Evolutionary conservation across 2,888 invertebrate genomes (phyloP), one percentile per base, ranked within the genome.

Genomic region (Phymatocera aterrima): DNA sequence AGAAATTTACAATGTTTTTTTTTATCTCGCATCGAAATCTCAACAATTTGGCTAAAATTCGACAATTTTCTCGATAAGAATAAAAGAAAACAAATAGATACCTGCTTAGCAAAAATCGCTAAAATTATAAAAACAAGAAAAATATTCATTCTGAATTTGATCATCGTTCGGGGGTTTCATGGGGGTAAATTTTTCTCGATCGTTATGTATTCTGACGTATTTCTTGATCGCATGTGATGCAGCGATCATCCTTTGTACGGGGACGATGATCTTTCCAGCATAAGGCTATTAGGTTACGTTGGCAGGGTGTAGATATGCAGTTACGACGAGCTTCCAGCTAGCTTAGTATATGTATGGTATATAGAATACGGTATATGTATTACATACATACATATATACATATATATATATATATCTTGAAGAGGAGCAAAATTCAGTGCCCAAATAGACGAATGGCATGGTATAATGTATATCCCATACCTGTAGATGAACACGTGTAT

Each of bases 201-300:
- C 87, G 88, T 90, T 88, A 88, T 84, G 86, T 87, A 85, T 83
- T 82, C 84, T 89, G 90, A 90, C 90, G 87, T 88, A 85, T 82
- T 81, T 82, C 86, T 83, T 89, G 89, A 90, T 90, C 89, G 89
- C 89, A 87, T 87, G 90, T 88, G 89, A 90, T 90, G 90, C 88
- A 86, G 87, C 89, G 90, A 89, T 90, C 87, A 90, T 86, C 87
- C 85, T 88, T 90, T 90, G 88, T 90, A 86, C 85, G 84, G 80
- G 86, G 75, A 87, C 87, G 85, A 87, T 87, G 89, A 90, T 90
- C 88, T 87, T 88, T 86, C 86, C 84, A 86, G n/a, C 46, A 86
- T 86, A 87, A 87, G 87, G 86, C 87, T 90, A 90, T 90, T 89
- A 83, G 85, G 89, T 90, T 90, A 88, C 90, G n/a, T n/a, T n/a